A percentile compares a stretch with the other conserved stretches of the same genome.
phyloP scores from a whole-genome alignment of 2,888 invertebrate species.

The Muscina levida region DNA sequence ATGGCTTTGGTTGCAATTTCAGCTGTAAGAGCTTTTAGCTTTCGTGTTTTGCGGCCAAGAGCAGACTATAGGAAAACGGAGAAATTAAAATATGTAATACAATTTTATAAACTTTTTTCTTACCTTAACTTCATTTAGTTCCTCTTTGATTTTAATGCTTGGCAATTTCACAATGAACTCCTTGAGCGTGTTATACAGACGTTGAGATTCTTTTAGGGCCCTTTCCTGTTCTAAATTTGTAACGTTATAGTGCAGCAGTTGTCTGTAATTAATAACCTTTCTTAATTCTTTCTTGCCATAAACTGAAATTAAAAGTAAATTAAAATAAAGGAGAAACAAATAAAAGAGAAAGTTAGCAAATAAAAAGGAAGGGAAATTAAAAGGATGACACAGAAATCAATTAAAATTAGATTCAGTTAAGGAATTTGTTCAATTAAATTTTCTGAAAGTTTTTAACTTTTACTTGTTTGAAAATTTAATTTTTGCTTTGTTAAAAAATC shows the following conservation, averaged over 20 bases:
- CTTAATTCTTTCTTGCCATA: not conserved
- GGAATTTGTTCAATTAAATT: too few relatives aligned
- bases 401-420: too few relatives aligned
- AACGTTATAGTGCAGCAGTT: slow-evolving; percentile 76
- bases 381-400: too few relatives aligned
- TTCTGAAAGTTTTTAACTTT: too few relatives aligned
- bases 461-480: too few relatives aligned
- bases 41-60: slow-evolving; percentile 75
- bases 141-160: slow-evolving; percentile 76
- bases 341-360: not conserved
- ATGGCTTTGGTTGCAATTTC: slow-evolving; percentile 75
- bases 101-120: not conserved
- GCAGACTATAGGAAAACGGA: slow-evolving; percentile 70
- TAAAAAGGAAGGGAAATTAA: not conserved
- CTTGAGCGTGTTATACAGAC: slow-evolving; percentile 76
- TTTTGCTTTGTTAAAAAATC: too few relatives aligned
- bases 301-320: not conserved
- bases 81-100: not conserved
- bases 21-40: slow-evolving; percentile 77
- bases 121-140: slow-evolving; percentile 78
- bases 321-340: not conserved
- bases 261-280: slow-evolving; percentile 67
- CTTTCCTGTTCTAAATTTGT: slow-evolving; percentile 75
- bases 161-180: slow-evolving; percentile 78
- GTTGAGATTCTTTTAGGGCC: slow-evolving; percentile 76